A percentile compares a stretch with the other conserved stretches of the same genome.
Evolutionary conservation across 2,888 invertebrate species (phyloP).

Genomic region (Diogma glabrata): DNA sequence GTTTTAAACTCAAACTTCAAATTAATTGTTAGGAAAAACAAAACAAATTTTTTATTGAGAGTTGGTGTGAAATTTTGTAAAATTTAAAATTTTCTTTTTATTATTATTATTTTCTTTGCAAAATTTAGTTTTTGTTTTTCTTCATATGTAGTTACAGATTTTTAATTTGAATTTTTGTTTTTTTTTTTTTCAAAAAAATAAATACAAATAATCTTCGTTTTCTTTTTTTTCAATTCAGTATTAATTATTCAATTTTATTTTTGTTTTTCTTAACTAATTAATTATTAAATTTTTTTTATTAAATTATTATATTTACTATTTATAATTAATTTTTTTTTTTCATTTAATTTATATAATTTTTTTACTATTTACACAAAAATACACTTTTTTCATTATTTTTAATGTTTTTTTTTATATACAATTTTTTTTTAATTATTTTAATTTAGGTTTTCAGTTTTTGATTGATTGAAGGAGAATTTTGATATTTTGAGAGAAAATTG

Average conservation of each 20-base stretch:
- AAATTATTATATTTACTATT: conserved; percentile 7
- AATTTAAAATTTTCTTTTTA: conserved; percentile 3
- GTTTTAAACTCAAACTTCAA: neutral
- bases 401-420: neutral
- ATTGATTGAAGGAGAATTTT: too few species aligned
- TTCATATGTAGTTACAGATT: too few species aligned
- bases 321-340: neutral
- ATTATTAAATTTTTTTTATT: conserved; percentile 4
- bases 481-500: neutral
- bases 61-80: too few species aligned
- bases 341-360: neutral
- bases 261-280: neutral
- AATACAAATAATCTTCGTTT: conserved; percentile 5
- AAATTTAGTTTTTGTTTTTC: too few species aligned
- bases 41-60: too few species aligned
- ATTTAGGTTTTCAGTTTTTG: too few species aligned
- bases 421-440: conserved; percentile 2
- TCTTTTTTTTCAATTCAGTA: neutral
- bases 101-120: too few species aligned
- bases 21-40: too few species aligned
- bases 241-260: neutral
- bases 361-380: conserved; percentile 7
- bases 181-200: neutral
- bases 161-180: neutral
- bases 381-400: conserved; percentile 1